Conservation (phyloP, 2,888 invertebrate genomes). For the Euzophera pinguis region DNA sequence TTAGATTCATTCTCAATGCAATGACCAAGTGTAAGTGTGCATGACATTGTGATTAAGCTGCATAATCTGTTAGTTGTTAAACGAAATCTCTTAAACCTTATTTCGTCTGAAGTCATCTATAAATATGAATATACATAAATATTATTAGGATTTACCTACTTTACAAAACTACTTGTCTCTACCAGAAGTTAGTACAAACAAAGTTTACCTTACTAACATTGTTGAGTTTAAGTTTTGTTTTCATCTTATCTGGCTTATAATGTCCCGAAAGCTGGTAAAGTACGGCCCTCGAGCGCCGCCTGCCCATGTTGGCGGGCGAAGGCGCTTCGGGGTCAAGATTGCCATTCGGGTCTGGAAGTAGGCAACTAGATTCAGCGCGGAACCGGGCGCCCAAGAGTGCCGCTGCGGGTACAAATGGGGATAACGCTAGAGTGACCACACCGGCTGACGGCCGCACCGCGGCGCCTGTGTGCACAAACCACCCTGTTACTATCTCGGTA, state of each 20-base stretch:
- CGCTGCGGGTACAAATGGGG: slow-evolving; percentile 84
- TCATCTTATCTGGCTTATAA: slow-evolving; percentile 96
- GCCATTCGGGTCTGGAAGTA: slow-evolving; percentile 91
- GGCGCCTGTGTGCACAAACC: slow-evolving; percentile 78
- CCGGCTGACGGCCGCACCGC: slow-evolving; percentile 80
- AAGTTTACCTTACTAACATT: slow-evolving; percentile 87
- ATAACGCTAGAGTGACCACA: slow-evolving; percentile 81
- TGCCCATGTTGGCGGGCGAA: slow-evolving; percentile 93
- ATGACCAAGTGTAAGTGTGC: too few relatives aligned
- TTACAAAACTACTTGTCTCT: slow-evolving; percentile 1
- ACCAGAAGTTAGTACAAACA: slow-evolving; percentile 7
- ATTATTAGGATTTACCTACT: slow-evolving; percentile 5
- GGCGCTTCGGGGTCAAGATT: slow-evolving; percentile 89
- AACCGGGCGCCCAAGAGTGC: slow-evolving; percentile 89
- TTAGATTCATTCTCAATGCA: too few relatives aligned
- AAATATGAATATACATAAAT: too few relatives aligned
- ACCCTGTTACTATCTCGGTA: slow-evolving; percentile 61
- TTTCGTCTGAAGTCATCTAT: too few relatives aligned
- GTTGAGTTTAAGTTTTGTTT: slow-evolving; percentile 95
- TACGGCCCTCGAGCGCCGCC: slow-evolving; percentile 95
- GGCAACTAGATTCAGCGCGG: slow-evolving; percentile 88
- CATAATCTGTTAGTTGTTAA: too few relatives aligned
- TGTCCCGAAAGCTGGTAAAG: slow-evolving; percentile 98
- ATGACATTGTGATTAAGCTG: too few relatives aligned
- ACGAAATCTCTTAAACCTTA: too few relatives aligned